Base-by-base conservation (phyloP, 1,140 invertebrate species). In the Lepidotrigona ventralis region DNA sequence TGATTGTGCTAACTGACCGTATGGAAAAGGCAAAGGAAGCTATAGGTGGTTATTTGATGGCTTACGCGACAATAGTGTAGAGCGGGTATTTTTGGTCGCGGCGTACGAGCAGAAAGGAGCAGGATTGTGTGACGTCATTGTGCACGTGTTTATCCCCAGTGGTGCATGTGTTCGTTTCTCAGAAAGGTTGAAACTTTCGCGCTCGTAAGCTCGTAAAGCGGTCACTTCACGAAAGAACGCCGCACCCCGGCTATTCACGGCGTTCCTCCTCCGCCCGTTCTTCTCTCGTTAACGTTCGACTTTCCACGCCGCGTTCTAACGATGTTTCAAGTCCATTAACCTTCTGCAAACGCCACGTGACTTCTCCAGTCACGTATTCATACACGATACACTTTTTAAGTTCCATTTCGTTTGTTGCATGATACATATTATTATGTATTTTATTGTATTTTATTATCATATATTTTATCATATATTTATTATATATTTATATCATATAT, bases 81-180 rank as follows among this genome's bases (percentile, higher is more conserved):
- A 71, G 46, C 2, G 69, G 83, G 86, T 92, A 92, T 92, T 92
- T 91, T 83, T 88, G 91, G 86, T 56, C 21, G 17, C 2, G 1
- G 23, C 6, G 26, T 14, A 73, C 72, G 68, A 70, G 69, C 33
- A 15, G 71, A 60, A 60, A 9, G 60, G 39, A 33, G 54, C 21
- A 54, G 51, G 15, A 68, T 53, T 39, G 71, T 39, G 71, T 90
- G 89, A 91, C 90, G 91, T 91, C 91, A 91, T 84, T 83, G 79
- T 84, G 86, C 91, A 91, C 90, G 88, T 91, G 91, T 91, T 92
- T 91, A 92, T 90, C 90, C 90, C 90, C 85, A 87, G 86, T 83
- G 85, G 86, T 85, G 90, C 86, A 51, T 53, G 71, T 53, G 51
- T 58, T 33, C 88, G 83, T 90, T 82, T 84, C 88, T 85, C 79